Conservation (phyloP, 2,888 invertebrate species). For the Heteromyza rotundicornis region DNA sequence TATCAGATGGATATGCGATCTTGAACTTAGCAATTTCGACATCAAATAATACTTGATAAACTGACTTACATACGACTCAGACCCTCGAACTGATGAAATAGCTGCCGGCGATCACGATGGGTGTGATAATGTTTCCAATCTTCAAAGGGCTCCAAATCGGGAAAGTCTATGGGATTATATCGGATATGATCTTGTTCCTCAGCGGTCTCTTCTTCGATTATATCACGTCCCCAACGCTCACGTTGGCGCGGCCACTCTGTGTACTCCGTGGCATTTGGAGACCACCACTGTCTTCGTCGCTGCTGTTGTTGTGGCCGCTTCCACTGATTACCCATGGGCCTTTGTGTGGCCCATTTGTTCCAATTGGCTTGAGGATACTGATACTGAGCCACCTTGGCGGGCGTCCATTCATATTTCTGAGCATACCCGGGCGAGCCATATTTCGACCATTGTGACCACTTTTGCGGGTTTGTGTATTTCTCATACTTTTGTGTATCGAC, state of each 20-base stretch:
- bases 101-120: slow-evolving; percentile 54
- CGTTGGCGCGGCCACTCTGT: background rate
- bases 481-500: slow-evolving; percentile 13
- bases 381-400: slow-evolving; percentile 20
- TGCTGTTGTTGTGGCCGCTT: background rate
- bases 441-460: slow-evolving; percentile 43
- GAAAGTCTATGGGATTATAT: slow-evolving; percentile 32
- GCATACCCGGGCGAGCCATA: slow-evolving; percentile 35
- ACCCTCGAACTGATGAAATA: slow-evolving; percentile 50
- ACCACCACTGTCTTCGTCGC: slow-evolving; percentile 10
- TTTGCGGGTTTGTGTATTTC: slow-evolving; percentile 32
- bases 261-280: background rate
- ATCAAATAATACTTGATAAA: slow-evolving; percentile 10
- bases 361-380: slow-evolving; percentile 37
- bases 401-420: slow-evolving; percentile 42
- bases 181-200: background rate
- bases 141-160: slow-evolving; percentile 40
- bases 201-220: background rate
- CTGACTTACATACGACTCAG: slow-evolving; percentile 47
- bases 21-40: too few relatives aligned
- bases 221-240: slow-evolving; percentile 34
- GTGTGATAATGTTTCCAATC: slow-evolving; percentile 47
- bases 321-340: slow-evolving; percentile 38
- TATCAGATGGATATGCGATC: too few relatives aligned
- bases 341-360: slow-evolving; percentile 44